Evolutionary conservation across 2,113 vertebrate genomes (phyloP).

Genomic region (Mohoua ochrocephala): DNA sequence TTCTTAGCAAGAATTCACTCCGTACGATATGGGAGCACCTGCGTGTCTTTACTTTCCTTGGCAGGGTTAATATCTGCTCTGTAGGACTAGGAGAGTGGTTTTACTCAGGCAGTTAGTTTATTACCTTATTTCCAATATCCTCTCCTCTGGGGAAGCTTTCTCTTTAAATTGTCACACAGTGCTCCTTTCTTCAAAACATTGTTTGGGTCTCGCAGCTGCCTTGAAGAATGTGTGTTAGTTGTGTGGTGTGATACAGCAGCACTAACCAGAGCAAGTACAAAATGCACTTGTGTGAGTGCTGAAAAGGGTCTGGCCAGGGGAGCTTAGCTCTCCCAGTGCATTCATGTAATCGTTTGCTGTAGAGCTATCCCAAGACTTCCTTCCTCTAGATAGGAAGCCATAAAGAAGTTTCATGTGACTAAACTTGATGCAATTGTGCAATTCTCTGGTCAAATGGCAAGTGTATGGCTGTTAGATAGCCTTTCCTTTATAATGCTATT

Average conservation of each 20-base stretch:
- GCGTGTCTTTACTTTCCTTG: neutral
- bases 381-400: neutral
- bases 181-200: neutral
- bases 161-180: neutral
- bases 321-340: neutral
- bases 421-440: neutral
- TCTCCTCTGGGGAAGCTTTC: neutral
- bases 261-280: neutral
- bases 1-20: neutral
- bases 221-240: neutral
- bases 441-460: neutral
- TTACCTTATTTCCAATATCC: neutral
- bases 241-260: neutral
- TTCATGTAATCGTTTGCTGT: neutral
- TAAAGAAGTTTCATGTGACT: slow-evolving; percentile 18
- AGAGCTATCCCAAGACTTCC: neutral
- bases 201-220: neutral
- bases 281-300: neutral
- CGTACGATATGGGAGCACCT: accelerated
- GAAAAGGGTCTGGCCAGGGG: neutral
- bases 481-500: neutral
- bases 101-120: neutral
- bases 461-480: neutral
- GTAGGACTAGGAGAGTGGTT: neutral
- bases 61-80: neutral